Evolutionary conservation across 2,797 vertebrate species (phyloP), one percentile per base, ranked within the genome.

Genomic region (Pangasius mekongensis): DNA sequence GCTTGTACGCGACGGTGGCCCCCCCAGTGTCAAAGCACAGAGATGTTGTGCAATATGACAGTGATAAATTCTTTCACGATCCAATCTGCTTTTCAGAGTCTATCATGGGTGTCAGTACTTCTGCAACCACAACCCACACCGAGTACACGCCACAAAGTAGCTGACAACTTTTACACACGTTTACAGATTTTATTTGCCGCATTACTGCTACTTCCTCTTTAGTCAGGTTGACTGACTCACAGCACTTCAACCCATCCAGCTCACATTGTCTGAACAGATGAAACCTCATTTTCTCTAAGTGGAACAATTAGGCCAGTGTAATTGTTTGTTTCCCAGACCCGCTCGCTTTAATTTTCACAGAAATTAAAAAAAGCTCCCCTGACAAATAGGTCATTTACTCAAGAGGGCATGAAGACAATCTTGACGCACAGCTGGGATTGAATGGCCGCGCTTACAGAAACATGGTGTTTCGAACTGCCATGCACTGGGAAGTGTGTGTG

Each of bases 281-380:
- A 64, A 73, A 66, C 58, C 49, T 66, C 58, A 82, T 39, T 89
- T 81, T 36, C 84, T 22, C 27, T 9, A 66, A 86, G 84, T 83
- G 77, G 69, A 66, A 64, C 78, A 52, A 24, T 83, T 76, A 56
- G 43, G 67, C 36, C 16, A 27, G 24, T 33, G 22, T 60, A 67
- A 87, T 83, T 83, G 77, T 76, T 89, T 88, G 74, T 81, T 83
- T 86, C 64, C 56, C 49, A 47, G 74, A 81, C 9, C 64, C 9
- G 52, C 73, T 86, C 22, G 10, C 43, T 84, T 78, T 82, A 66
- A 36, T 77, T 64, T 84, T 64, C 54, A 11, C 56, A 36, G 13
- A 62, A 43, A 60, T 56, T 0, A 33, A 22, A 69, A 22, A 22
- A 88, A 27, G 13, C 24, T 49, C 16, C 71, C 56, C 6, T 30